A percentile compares a stretch with the other conserved stretches of the same genome.
These are phyloP conservation scores for Drosophila erecta DNA, from an alignment of 1,140 invertebrate species.

Conservation along the genomic window DNA sequence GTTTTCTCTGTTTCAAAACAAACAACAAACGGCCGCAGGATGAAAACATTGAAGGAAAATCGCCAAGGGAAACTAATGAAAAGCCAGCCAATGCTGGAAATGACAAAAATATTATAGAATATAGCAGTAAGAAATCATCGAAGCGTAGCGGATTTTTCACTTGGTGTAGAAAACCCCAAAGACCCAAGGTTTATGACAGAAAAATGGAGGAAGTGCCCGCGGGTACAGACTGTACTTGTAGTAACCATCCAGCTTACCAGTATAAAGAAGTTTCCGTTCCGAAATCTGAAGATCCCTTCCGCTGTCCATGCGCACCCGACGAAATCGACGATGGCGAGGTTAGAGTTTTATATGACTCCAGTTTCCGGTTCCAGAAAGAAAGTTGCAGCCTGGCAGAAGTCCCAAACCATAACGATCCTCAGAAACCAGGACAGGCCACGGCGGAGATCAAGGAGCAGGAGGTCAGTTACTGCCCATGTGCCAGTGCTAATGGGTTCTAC, in stretches of 20 bases:
- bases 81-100: not conserved
- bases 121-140: not conserved
- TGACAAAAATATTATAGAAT: not conserved
- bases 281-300: not conserved
- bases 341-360: constrained; percentile 28
- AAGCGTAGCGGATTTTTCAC: not conserved
- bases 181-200: not conserved
- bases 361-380: constrained; percentile 19
- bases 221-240: not conserved
- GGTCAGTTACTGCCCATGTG: not conserved
- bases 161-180: not conserved
- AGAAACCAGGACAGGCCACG: not conserved
- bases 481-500: constrained; percentile 20
- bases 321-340: not conserved
- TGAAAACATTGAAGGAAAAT: not conserved
- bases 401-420: not conserved
- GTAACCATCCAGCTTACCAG: not conserved
- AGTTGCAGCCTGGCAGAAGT: constrained; percentile 6
- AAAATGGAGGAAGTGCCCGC: not conserved
- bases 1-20: not conserved
- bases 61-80: too few relatives aligned
- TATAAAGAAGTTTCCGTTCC: not conserved
- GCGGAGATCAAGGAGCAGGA: not conserved
- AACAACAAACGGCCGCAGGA: not conserved
- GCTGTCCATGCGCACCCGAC: not conserved